Evolutionary conservation across 2,888 invertebrate species (phyloP).

Genomic region (Napeogenes inachia): DNA sequence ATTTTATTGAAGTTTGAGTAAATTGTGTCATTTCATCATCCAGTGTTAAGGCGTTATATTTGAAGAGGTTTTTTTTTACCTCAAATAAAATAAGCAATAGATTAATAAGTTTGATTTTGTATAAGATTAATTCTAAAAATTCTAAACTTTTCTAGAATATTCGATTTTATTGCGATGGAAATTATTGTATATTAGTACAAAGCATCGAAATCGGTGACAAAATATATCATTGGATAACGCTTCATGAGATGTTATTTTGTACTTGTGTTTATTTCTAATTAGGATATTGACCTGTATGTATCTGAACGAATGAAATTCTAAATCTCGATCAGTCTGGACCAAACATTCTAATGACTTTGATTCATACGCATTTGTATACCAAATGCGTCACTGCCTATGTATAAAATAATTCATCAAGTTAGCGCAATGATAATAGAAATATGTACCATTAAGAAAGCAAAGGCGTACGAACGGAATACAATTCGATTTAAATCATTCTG

Average conservation of each 20-base stretch:
- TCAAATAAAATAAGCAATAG: constrained; percentile 50
- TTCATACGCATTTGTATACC: constrained; percentile 40
- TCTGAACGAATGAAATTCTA: constrained; percentile 29
- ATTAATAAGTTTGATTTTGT: constrained; percentile 44
- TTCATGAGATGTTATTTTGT: constrained; percentile 66
- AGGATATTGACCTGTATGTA: constrained; percentile 36
- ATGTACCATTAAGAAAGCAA: background rate
- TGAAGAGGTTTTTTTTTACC: constrained; percentile 31
- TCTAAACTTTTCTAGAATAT: constrained; percentile 49
- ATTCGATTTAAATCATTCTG: constrained; percentile 13
- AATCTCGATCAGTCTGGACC: constrained; percentile 47
- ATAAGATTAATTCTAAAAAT: constrained; percentile 59
- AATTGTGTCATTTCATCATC: constrained; percentile 41
- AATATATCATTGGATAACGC: constrained; percentile 45
- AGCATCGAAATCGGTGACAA: constrained; percentile 37
- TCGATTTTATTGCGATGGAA: constrained; percentile 47
- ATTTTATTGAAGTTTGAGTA: constrained; percentile 32
- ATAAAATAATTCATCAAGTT: constrained; percentile 34
- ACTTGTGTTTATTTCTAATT: constrained; percentile 51
- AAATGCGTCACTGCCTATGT: constrained; percentile 45
- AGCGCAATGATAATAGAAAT: constrained; percentile 2
- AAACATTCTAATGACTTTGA: constrained; percentile 38
- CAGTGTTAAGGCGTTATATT: constrained; percentile 25
- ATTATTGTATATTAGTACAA: constrained; percentile 75
- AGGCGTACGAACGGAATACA: constrained; percentile 6